Evolutionary conservation across 2,113 vertebrate species (phyloP), one percentile per base, ranked within the genome.

Genomic region (Corvus hawaiiensis): DNA sequence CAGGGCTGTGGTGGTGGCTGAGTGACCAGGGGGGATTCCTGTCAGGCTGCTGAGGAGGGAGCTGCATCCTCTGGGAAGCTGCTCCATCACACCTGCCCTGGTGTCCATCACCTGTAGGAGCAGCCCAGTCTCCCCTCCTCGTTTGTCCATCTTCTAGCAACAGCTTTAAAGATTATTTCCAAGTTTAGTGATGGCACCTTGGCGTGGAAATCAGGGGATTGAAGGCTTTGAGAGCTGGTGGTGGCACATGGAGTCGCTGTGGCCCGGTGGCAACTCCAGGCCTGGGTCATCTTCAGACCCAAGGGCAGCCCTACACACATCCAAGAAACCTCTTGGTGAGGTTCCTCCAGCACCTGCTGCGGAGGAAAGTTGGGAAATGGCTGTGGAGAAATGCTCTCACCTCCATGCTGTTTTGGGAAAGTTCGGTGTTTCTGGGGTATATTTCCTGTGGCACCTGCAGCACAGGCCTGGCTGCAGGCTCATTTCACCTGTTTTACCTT

Each of bases 81-180:
- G n/a, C 39, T 71, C 35, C 49, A 5, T 58, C 67, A 17, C 58
- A 9, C 17, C 72, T n/a, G 44, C 18, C 30, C 75, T 2, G 4
- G 2, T 68, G 41, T 32, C 41, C 54, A 11, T 46, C 3, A 0
- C 3, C 62, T 79, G 11, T 5, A 21, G 0, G 0, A 54, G 79
- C 8, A 48, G 14, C 66, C 24, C 37, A 5, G 10, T 17, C 27
- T 44, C 18, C 37, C 13, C 10, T 63, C 16, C 19, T 0, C 20
- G 2, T 44, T 64, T 17, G 3, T 16, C 55, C 24, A 21, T 23
- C 41, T 44, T 23, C 20, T 16, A 61, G 49, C 1, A 0, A 8
- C 3, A 39, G 28, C 28, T 61, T 23, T 68, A 32, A 10, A 28
- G 55, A 3, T 39, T 4, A 5, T 64, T 48, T 27, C 68, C 32